Percentiles rank a stretch among this genome's conserved stretches.
Conservation (phyloP, 53 echinoderm and acorn worm species). For the Patiria pectinifera region DNA sequence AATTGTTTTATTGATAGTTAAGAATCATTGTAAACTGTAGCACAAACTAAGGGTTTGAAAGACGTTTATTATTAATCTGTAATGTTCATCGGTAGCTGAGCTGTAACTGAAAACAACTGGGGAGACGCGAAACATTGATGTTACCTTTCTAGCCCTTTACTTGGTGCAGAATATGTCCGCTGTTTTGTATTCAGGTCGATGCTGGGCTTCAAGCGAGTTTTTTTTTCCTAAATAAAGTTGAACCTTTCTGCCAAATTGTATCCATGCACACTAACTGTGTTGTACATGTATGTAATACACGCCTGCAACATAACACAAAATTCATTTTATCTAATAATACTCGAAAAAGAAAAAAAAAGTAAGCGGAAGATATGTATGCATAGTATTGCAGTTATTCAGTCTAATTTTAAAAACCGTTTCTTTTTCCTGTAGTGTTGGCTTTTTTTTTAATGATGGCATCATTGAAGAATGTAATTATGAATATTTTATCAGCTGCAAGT, state of each 20-base stretch:
- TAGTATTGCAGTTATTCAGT: not conserved
- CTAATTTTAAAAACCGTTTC: not conserved
- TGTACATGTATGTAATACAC: not conserved
- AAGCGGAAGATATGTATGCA: no score
- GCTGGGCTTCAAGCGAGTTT: not conserved
- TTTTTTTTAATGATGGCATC: not conserved
- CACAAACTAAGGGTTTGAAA: not conserved
- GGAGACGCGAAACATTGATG: not conserved
- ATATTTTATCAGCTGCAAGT: not conserved
- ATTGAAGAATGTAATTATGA: not conserved
- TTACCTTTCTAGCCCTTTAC: not conserved
- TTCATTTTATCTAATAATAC: not conserved
- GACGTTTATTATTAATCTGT: not conserved
- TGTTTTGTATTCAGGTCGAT: not conserved
- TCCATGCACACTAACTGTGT: not conserved
- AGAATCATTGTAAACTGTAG: slow-evolving; percentile 1
- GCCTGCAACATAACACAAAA: not conserved
- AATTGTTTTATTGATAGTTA: slow-evolving; percentile 18
- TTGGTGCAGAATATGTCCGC: not conserved
- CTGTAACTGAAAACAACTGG: not conserved
- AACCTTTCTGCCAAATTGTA: not conserved
- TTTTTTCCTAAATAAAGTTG: not conserved
- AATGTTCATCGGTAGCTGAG: slow-evolving; percentile 2
- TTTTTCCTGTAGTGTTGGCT: not conserved
- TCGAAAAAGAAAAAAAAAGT: no score